These are phyloP conservation scores for Pharmacophagus antenor DNA, from an alignment of 2,888 invertebrate genomes.

Conservation along the genomic window DNA sequence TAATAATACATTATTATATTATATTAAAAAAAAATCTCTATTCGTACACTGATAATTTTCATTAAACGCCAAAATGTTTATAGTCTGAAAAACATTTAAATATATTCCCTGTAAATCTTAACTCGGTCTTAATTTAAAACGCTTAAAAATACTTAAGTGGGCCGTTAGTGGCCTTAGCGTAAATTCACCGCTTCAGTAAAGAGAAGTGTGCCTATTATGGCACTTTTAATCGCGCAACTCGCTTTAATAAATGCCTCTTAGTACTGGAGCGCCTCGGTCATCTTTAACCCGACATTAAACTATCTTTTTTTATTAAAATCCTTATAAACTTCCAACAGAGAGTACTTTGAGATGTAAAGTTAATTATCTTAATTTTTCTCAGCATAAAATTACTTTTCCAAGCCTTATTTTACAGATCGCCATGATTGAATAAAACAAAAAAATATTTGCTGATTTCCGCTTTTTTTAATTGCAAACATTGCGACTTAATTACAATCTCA, in stretches of 20 bases:
- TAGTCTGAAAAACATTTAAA: conserved; percentile 35
- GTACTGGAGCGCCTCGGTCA: conserved; percentile 33
- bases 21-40: no score
- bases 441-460: no score
- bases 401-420: no score
- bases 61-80: conserved; percentile 4
- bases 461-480: no score
- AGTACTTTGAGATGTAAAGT: not conserved
- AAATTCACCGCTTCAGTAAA: conserved; percentile 40
- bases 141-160: conserved; percentile 32
- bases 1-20: no score
- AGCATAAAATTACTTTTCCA: not conserved
- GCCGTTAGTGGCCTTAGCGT: conserved; percentile 33
- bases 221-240: conserved; percentile 63
- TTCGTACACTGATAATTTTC: no score
- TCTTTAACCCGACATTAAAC: conserved; percentile 24
- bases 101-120: conserved; percentile 32
- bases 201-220: conserved; percentile 50
- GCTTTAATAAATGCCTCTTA: conserved; percentile 59
- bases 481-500: no score
- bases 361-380: not conserved
- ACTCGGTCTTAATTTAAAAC: conserved; percentile 25
- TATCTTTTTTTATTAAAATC: conserved; percentile 15
- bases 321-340: conserved; percentile 2
- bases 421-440: not conserved